Conservation (phyloP, 1,140 invertebrate genomes). For the Macrostomum lignano region DNA sequence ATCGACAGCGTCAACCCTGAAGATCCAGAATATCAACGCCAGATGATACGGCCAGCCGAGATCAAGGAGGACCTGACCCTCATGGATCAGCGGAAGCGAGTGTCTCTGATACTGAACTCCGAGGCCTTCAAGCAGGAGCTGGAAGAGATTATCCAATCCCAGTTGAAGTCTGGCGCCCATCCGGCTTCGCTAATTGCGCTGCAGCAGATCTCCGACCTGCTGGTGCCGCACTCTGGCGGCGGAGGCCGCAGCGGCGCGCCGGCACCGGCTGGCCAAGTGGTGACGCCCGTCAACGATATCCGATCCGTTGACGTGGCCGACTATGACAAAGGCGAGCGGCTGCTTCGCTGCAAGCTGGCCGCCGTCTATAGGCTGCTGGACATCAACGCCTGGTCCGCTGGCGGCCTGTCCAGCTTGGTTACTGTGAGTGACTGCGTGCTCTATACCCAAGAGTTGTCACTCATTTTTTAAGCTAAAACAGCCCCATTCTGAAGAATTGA, state of each 20-base stretch:
- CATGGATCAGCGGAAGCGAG: conserved; percentile 79
- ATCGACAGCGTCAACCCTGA: too few relatives aligned
- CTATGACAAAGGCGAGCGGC: conserved; percentile 76
- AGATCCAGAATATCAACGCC: conserved; percentile 30
- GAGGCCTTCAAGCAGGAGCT: conserved; percentile 78
- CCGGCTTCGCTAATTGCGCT: conserved; percentile 47
- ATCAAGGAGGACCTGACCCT: conserved; percentile 60
- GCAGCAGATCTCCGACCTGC: conserved; percentile 63
- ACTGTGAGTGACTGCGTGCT: too few relatives aligned
- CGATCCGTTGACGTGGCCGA: conserved; percentile 68
- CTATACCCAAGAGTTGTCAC: too few relatives aligned
- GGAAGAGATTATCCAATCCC: conserved; percentile 62
- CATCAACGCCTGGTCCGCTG: conserved; percentile 73
- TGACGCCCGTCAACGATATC: conserved; percentile 91
- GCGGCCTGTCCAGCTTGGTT: too few relatives aligned
- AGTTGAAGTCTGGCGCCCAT: conserved; percentile 26
- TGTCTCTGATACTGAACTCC: conserved; percentile 78
- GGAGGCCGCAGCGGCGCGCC: too few relatives aligned
- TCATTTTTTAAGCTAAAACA: too few relatives aligned
- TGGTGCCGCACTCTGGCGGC: conserved; percentile 17
- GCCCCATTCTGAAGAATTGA: too few relatives aligned
- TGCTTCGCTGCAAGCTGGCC: conserved; percentile 75
- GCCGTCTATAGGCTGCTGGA: conserved; percentile 76
- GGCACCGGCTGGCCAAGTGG: too few relatives aligned
- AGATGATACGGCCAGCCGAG: conserved; percentile 32